Evolutionary conservation across 2,797 vertebrate genomes (phyloP).

Genomic region (Leptodactylus fallax): DNA sequence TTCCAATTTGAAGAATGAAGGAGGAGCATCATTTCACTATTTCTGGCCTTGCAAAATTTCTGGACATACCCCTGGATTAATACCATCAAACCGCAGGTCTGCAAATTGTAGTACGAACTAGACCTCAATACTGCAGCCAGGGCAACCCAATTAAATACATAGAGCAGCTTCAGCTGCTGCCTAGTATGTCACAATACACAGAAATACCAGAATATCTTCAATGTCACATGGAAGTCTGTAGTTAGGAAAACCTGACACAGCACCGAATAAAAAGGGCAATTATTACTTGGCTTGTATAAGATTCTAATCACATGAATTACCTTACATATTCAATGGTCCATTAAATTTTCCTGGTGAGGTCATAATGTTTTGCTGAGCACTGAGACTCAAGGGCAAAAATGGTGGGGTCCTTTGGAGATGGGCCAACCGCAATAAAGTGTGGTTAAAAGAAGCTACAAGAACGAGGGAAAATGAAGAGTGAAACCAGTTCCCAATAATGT

Average conservation of each 20-base stretch:
- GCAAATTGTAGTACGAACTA: not conserved
- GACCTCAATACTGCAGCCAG: not conserved
- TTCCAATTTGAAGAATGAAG: not conserved
- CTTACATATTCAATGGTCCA: slow-evolving; percentile 13
- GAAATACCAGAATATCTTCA: not conserved
- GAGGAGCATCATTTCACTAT: not conserved
- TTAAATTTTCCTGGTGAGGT: slow-evolving; percentile 10
- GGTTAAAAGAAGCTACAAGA: not conserved
- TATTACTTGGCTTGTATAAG: slow-evolving; percentile 3
- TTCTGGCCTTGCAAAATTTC: not conserved
- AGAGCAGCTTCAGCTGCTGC: not conserved
- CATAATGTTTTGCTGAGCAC: not conserved
- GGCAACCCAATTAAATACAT: not conserved
- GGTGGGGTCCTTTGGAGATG: not conserved
- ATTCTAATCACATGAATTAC: slow-evolving; percentile 14
- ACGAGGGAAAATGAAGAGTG: too few relatives aligned
- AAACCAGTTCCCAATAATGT: not conserved
- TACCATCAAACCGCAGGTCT: not conserved
- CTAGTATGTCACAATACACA: not conserved
- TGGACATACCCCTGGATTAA: not conserved
- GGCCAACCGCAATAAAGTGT: not conserved
- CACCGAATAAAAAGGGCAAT: slow-evolving; percentile 12
- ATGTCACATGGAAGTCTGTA: not conserved
- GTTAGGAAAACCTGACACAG: not conserved
- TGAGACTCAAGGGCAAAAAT: slow-evolving; percentile 7